phyloP scores from a whole-genome alignment of 1,140 invertebrate genomes.

The Lanistes nyassanus region DNA sequence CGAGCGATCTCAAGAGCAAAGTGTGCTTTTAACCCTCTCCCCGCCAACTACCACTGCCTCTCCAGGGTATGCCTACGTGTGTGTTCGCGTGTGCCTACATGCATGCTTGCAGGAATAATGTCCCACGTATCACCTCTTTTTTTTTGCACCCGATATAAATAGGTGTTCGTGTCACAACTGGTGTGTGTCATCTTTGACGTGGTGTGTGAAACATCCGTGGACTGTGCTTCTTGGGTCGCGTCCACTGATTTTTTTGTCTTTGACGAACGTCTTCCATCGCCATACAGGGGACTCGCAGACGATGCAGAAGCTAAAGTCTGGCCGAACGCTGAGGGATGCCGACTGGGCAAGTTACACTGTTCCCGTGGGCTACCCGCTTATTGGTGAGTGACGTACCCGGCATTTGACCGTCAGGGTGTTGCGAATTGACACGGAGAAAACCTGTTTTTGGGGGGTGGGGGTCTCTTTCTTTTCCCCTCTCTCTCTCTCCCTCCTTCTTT shows the following conservation, averaged over 20 bases:
- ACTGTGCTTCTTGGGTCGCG: no score
- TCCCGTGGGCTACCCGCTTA: conserved; percentile 78
- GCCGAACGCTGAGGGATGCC: conserved; percentile 79
- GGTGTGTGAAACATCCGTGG: no score
- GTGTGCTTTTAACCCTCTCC: background rate
- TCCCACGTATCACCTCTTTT: no score
- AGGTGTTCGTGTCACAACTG: no score
- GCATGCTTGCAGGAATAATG: no score
- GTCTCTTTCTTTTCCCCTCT: background rate
- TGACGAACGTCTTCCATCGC: no score
- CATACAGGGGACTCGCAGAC: conserved; percentile 47
- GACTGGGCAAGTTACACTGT: conserved; percentile 84
- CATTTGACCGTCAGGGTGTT: background rate
- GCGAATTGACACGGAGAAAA: background rate
- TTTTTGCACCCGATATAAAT: no score
- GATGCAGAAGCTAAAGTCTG: conserved; percentile 74
- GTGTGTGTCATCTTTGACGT: no score
- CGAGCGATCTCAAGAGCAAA: background rate
- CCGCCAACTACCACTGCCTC: no score
- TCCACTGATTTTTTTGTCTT: no score
- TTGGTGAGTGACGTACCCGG: conserved; percentile 71
- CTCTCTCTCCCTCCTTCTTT: background rate
- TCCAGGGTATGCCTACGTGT: background rate
- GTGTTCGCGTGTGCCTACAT: background rate
- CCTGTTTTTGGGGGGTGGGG: background rate